Conservation (phyloP, 2,797 vertebrate species). For the Melanotaenia maccullochi region DNA sequence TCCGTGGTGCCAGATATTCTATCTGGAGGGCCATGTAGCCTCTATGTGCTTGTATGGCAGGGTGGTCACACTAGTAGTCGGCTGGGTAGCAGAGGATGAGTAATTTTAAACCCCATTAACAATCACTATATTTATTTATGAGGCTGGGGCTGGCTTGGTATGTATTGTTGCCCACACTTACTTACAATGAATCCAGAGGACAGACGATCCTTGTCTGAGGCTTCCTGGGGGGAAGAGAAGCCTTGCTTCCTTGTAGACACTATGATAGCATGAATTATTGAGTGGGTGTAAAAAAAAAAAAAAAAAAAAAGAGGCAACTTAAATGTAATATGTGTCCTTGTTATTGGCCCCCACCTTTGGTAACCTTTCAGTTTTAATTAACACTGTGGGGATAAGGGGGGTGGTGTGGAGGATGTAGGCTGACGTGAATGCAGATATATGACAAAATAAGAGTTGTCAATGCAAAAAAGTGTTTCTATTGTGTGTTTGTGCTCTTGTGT, state of each 20-base stretch:
- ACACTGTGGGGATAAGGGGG: conserved; percentile 61
- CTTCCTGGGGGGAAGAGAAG: conserved; percentile 74
- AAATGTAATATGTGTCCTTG: conserved; percentile 83
- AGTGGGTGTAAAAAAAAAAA: conserved; percentile 71
- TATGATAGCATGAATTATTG: conserved; percentile 83
- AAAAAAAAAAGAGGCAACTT: conserved; percentile 66
- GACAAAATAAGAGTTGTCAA: background rate
- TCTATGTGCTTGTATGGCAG: conserved; percentile 73
- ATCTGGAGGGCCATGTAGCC: conserved; percentile 73
- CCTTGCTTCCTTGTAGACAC: conserved; percentile 76
- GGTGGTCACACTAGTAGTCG: conserved; percentile 77
- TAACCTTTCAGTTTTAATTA: conserved; percentile 87
- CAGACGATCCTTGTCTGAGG: conserved; percentile 78
- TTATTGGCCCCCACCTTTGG: conserved; percentile 86
- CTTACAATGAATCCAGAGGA: conserved; percentile 74
- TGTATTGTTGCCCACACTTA: conserved; percentile 80
- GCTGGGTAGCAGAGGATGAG: conserved; percentile 76
- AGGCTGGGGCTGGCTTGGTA: conserved; percentile 72
- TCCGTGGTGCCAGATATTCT: conserved; percentile 79
- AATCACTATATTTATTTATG: conserved; percentile 88
- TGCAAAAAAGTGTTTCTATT: conserved; percentile 17
- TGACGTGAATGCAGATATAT: conserved; percentile 40
- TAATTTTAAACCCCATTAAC: conserved; percentile 89
- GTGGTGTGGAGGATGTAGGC: conserved; percentile 16
- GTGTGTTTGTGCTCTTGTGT: background rate